Base-by-base conservation (phyloP, 2,113 vertebrate species). In the Hemicordylus capensis region DNA sequence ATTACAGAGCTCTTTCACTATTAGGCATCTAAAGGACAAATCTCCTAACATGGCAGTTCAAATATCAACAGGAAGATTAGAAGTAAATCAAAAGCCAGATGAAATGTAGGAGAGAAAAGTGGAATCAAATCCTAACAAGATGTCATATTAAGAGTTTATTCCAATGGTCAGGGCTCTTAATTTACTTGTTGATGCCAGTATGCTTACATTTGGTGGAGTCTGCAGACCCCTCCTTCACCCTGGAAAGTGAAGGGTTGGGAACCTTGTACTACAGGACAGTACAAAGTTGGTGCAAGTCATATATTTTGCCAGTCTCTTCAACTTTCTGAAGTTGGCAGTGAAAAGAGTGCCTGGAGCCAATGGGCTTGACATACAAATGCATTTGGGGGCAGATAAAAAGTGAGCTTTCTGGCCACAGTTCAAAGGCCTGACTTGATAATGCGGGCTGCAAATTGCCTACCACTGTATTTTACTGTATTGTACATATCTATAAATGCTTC, bases 21-120 rank as follows among this genome's bases (percentile, higher is more conserved):
- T 6, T 39, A 87, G 19, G 37, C 22, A 84, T 39, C 81, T 4
- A 31, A 46, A 76, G 87, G 64, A 93, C 90, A 85, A 90, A 1
- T 56, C 66, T 46, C 76, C 64, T 75, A 61, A 86, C 6, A n/a
- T 12, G 64, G 42, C 56, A 28, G 73, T 46, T 89, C 86, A 78
- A 84, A 39, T 87, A 86, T 76, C 1, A 64, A 61, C 67, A 80
- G 26, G 59, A 87, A 80, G 58, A 69, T 46, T 66, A 72, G 39
- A 31, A 12, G 39, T 51, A 28, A 80, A 61, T 81, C 20, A 64
- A 89, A 79, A 88, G 48, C 39, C 76, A 88, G 0, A 3, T 3
- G 59, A n/a, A 58, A 81, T 67, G 31, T n/a, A 31, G n/a, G 34
- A 86, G 22, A 89, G 69, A 56, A 39, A 6, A 86, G 79, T 19